These are phyloP conservation scores for Echinarachnius parma DNA, from an alignment of 53 echinoderm and acorn worm genomes.

Conservation along the genomic window DNA sequence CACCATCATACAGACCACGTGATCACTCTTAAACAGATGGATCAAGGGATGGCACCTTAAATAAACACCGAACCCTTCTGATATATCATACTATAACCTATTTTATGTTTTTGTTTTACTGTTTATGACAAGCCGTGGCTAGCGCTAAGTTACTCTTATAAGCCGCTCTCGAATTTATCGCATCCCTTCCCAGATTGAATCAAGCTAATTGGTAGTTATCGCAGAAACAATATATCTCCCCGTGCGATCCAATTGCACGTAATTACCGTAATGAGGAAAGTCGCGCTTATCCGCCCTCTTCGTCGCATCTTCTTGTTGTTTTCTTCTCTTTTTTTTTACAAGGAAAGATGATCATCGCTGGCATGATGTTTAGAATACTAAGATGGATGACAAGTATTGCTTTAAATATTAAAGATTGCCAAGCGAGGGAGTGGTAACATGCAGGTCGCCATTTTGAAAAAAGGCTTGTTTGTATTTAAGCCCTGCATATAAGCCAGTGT, in stretches of 20 bases:
- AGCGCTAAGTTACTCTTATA: background rate
- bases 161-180: slow-evolving; percentile 10
- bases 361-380: too few species aligned
- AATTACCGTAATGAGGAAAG: slow-evolving; percentile 23
- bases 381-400: too few species aligned
- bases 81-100: background rate
- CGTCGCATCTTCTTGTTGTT: too few species aligned
- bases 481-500: too few species aligned
- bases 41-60: background rate
- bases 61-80: slow-evolving; percentile 6
- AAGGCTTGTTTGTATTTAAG: too few species aligned
- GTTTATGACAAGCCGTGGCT: background rate
- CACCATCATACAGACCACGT: too few species aligned
- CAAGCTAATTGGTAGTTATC: slow-evolving; percentile 51
- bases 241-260: background rate
- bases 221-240: slow-evolving; percentile 47
- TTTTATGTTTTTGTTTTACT: background rate
- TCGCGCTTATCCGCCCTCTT: too few species aligned
- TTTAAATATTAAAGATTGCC: too few species aligned
- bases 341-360: too few species aligned
- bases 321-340: too few species aligned
- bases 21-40: slow-evolving; percentile 42
- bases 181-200: slow-evolving; percentile 29
- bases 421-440: too few species aligned
- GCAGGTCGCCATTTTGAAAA: too few species aligned